Base-by-base conservation (phyloP, 2,113 vertebrate species). In the Misgurnus anguillicaudatus region DNA sequence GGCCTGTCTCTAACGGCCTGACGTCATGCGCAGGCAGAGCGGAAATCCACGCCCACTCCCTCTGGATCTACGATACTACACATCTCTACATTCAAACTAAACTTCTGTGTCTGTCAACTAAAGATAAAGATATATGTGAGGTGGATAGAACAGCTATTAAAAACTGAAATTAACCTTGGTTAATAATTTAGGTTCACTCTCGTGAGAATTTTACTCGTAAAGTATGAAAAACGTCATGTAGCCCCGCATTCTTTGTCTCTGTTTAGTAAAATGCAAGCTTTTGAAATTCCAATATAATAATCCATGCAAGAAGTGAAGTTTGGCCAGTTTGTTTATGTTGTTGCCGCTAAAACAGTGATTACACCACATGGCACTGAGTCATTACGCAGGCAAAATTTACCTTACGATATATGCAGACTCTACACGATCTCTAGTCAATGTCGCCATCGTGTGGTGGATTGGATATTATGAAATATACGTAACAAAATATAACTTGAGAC, bases 21-120 rank as follows among this genome's bases (percentile, higher is more conserved):
- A 88, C 86, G 85, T 82, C 85, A 88, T 14, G 79, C 75, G 70
- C 66, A 75, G 64, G 78, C 81, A 87, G 31, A 67, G 48, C 55
- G 21, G 8, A 62, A 67, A 66, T 41, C 66, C 78, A 80, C 84
- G 85, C 89, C 89, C 87, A 86, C 82, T 84, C 57, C 11, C 36
- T 57, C 36, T 61, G 24, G 24, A 31, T 2, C 24, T 31, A 31
- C 24, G 3, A 45, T 14, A 51, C 4, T 4, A 51, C 57, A 78
- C 24, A 67, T 7, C 10, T 11, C 11, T 9, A 45, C 53, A 55
- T 51, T 13, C 11, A 4, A 3, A 51, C 47, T 16, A 14, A 51
- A 51, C 11, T 51, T 51, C 5, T 16, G 48, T 13, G 5, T 51
- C 16, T n/a, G n/a, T n/a, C n/a, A n/a, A n/a, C n/a, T n/a, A n/a